Base-by-base conservation (phyloP, 2,888 invertebrate species). In the Hypsopygia costalis region DNA sequence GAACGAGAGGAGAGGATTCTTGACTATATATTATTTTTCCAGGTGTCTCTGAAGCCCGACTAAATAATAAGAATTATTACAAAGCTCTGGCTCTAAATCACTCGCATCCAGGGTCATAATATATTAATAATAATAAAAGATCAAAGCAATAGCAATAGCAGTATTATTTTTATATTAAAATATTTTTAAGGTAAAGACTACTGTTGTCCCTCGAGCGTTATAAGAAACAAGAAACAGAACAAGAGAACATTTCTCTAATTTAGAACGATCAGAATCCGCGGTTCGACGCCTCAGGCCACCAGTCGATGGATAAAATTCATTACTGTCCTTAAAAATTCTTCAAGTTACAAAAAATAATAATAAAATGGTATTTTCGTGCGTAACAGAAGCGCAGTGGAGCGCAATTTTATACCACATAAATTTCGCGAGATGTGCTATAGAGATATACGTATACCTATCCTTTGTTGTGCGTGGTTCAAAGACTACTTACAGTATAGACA, bases 241-340 rank as follows among this genome's bases (percentile, higher is more conserved):
- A 32, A 27, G 12, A 6, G 11, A 39, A 33, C 33, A 39, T 11
- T 33, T 27, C 28, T 25, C 28, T 11, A 37, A 37, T 33, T 33
- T 32, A 32, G 27, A 39, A 32, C 28, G 20, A 39, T 38, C 33
- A 33, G 16, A 38, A 32, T 32, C 16, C 38, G 11, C 9, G 32
- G 31, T 11, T 32, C 11, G 20, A 9, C 20, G 27, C 39, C 39
- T 12, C 27, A 27, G 39, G 39, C 32, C 9, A 12, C 32, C 12
- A n/a, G 5, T 32, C 28, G 33, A 33, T 27, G 11, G 16, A 31
- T 28, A 20, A 28, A 12, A 39, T 32, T 39, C 33, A 39, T 39
- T 33, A 39, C 32, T 33, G 32, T 32, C 12, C 8, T 27, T 27
- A 11, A 20, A 32, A 38, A 27, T 9, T 34, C 10, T 10, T 16